Conservation (phyloP, 1,140 invertebrate genomes). For the Eriocheir sinensis region DNA sequence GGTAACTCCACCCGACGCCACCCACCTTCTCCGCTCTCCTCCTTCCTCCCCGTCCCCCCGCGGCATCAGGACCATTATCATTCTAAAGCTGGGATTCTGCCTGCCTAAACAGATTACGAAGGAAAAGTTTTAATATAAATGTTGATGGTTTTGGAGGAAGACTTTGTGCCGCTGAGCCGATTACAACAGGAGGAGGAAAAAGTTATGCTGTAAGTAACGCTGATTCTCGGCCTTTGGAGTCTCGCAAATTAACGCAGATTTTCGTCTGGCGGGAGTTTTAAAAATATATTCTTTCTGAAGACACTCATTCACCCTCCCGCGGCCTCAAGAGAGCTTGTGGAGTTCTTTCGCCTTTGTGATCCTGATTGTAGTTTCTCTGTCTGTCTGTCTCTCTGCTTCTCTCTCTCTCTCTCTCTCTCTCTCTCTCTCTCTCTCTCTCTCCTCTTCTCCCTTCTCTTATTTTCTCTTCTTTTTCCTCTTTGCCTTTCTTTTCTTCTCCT, state of each 20-base stretch:
- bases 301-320: neutral
- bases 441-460: constrained; percentile 20
- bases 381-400: neutral
- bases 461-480: constrained; percentile 9
- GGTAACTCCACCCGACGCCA: too few species aligned
- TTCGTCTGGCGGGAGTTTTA: neutral
- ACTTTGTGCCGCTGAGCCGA: constrained; percentile 3
- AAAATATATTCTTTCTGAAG: neutral
- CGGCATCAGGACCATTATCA: constrained; percentile 56
- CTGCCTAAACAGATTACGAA: constrained; percentile 50
- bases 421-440: constrained; percentile 22
- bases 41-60: too few species aligned
- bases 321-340: neutral
- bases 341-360: neutral
- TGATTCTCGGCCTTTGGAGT: neutral
- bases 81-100: constrained; percentile 53
- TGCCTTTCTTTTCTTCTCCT: neutral
- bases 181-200: neutral
- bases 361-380: too few species aligned
- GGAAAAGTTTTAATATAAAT: constrained; percentile 34
- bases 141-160: constrained; percentile 54
- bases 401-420: constrained; percentile 18
- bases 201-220: neutral
- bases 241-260: neutral
- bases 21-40: too few species aligned